Evolutionary conservation across 2,888 invertebrate species (phyloP), one percentile per base, ranked within the genome.

Genomic region (Apeira syringaria): DNA sequence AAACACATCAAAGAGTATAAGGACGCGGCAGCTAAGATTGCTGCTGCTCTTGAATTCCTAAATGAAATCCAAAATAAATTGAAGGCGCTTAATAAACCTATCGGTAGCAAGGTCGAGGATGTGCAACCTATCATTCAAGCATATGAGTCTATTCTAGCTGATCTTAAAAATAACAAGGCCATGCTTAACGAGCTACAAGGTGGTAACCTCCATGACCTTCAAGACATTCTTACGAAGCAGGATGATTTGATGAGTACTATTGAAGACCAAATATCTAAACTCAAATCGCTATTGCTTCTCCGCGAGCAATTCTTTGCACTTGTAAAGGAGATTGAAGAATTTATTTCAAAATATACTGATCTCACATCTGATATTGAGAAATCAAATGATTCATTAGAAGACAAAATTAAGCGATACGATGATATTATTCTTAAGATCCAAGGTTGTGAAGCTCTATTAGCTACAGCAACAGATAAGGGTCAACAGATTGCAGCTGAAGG

Each of bases 401-500:
- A 97, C 26, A 97, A 97, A 72, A 96, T 98, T 35, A 95, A 94
- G 64, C 93, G 94, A 36, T 97, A 97, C 62, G 96, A 97, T 65
- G 95, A 96, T 55, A 93, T 96, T 0, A 96, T 97, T 50, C 83
- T 93, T 0, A 96, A 96, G 68, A 96, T 98, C 36, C 97, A 97
- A 83, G 97, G 97, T 63, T 97, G 96, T 71, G 98, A 98, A 77
- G 97, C 97, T 5, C 89, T 95, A 20, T 80, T 98, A 5, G 95
- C 97, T 0, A 94, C 96, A 3, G 97, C 98, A 0, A 94, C 94
- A 7, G 98, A 98, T 68, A 98, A 98, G 74, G 98, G 98, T 0
- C 96, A 97, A 67, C 96, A 97, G 75, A 98, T 98, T 18, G 97
- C 97, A 0, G 94, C 95, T 0, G 98, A 98, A 81, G 97, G 97